These are phyloP conservation scores for Anneissia japonica DNA, from an alignment of 35 echinoderm and acorn worm genomes.

Conservation along the genomic window DNA sequence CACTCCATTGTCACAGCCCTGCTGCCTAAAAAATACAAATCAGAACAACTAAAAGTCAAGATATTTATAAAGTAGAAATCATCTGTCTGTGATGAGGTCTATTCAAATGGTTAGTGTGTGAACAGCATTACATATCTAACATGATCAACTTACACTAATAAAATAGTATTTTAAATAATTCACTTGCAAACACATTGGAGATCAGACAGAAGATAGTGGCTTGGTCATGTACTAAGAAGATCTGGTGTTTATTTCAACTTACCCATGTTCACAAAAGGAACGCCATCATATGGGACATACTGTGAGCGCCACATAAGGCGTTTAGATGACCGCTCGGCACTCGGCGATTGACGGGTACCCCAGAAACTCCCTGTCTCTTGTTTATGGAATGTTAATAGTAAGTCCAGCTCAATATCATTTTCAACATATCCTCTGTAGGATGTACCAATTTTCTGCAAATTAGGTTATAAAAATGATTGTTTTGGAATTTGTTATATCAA, in stretches of 20 bases:
- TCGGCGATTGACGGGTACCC: conserved; percentile 50
- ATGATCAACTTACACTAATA: not conserved
- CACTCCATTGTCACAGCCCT: conserved; percentile 54
- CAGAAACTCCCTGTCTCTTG: conserved; percentile 48
- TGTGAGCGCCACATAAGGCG: conserved; percentile 47
- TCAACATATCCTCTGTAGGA: conserved; percentile 54
- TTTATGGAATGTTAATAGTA: conserved; percentile 35
- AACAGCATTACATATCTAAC: not conserved
- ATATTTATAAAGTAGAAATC: not conserved
- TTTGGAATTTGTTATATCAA: not conserved
- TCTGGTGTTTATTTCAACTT: no score
- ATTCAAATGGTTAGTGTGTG: not conserved
- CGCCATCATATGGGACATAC: conserved; percentile 46
- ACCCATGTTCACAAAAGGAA: conserved; percentile 54
- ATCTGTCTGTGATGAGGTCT: not conserved
- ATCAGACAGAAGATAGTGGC: not conserved
- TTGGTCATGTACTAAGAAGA: no score
- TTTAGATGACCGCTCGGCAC: conserved; percentile 23
- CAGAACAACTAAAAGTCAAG: not conserved
- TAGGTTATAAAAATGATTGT: not conserved
- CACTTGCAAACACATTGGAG: not conserved
- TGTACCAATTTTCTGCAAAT: conserved; percentile 43
- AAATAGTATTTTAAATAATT: not conserved
- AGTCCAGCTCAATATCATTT: conserved; percentile 40
- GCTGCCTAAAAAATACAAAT: conserved; percentile 46